Percentiles rank a stretch among this genome's conserved stretches.
phyloP scores from a whole-genome alignment of 2,113 vertebrate genomes.

The Morone saxatilis region DNA sequence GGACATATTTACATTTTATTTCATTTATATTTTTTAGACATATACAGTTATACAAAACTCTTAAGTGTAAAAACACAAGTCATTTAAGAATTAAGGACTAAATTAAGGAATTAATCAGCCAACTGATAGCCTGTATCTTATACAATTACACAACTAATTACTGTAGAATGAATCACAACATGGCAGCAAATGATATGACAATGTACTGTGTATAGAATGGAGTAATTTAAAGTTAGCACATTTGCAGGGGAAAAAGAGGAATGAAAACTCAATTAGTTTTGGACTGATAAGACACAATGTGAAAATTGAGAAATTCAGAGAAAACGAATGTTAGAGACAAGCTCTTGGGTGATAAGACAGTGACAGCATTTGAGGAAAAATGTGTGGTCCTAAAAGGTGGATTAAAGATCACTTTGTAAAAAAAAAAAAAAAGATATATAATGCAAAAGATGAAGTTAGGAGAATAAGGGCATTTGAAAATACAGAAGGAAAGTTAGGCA shows the following conservation, averaged over 20 bases:
- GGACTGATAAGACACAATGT: not conserved
- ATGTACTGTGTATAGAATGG: not conserved
- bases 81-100: not conserved
- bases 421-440: not conserved
- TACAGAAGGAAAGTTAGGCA: not conserved
- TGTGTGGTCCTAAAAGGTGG: slow-evolving; percentile 4
- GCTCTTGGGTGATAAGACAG: slow-evolving; percentile 11
- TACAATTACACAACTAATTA: slow-evolving; percentile 2
- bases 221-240: not conserved
- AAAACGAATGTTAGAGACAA: not conserved
- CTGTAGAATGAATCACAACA: not conserved
- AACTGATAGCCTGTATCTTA: not conserved
- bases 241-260: not conserved
- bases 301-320: not conserved
- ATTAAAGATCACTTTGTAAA: not conserved
- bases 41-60: not conserved
- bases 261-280: slow-evolving; percentile 31
- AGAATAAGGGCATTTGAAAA: not conserved
- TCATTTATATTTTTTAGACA: not conserved
- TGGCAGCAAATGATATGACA: not conserved
- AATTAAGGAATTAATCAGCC: not conserved
- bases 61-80: not conserved
- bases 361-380: slow-evolving; percentile 4
- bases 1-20: not conserved
- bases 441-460: not conserved